phyloP scores from a whole-genome alignment of 1,140 invertebrate species.

The Drosophila orosa region DNA sequence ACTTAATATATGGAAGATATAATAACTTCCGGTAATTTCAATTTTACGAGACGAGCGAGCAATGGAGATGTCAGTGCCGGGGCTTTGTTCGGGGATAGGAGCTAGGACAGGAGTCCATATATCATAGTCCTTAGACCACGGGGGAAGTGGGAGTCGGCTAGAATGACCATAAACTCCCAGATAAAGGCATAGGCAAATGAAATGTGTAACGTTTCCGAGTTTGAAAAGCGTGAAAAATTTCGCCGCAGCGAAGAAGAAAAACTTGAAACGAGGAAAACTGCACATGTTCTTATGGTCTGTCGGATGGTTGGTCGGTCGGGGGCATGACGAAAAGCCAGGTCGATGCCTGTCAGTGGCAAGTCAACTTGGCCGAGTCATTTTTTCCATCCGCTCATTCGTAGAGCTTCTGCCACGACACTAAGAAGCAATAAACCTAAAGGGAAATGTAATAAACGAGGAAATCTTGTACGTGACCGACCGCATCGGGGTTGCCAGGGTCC shows the following conservation, averaged over 20 bases:
- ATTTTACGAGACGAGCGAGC: constrained; percentile 65
- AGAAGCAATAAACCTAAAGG: constrained; percentile 84
- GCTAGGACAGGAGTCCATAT: constrained; percentile 50
- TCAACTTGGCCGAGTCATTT: constrained; percentile 73
- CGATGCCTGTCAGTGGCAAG: constrained; percentile 78
- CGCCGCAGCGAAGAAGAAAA: constrained; percentile 22
- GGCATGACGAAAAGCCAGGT: constrained; percentile 73
- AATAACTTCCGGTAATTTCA: constrained; percentile 83
- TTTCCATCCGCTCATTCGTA: constrained; percentile 46
- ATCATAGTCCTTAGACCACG: constrained; percentile 36
- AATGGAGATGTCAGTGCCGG: constrained; percentile 56
- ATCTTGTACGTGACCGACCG: constrained; percentile 84
- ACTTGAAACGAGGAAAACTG: constrained; percentile 46
- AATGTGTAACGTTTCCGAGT: constrained; percentile 71
- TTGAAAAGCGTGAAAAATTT: constrained; percentile 83
- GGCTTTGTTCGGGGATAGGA: constrained; percentile 55
- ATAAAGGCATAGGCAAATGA: constrained; percentile 71
- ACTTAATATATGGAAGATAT: constrained; percentile 83
- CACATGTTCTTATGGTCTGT: constrained; percentile 54
- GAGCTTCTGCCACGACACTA: constrained; percentile 77
- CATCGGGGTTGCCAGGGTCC: constrained; percentile 62
- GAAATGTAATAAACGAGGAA: constrained; percentile 84
- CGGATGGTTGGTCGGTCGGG: background rate
- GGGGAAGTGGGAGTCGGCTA: constrained; percentile 10
- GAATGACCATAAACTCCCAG: constrained; percentile 58